Evolutionary conservation across 2,797 vertebrate species (phyloP).

Genomic region (Brachyrhaphis roseni): DNA sequence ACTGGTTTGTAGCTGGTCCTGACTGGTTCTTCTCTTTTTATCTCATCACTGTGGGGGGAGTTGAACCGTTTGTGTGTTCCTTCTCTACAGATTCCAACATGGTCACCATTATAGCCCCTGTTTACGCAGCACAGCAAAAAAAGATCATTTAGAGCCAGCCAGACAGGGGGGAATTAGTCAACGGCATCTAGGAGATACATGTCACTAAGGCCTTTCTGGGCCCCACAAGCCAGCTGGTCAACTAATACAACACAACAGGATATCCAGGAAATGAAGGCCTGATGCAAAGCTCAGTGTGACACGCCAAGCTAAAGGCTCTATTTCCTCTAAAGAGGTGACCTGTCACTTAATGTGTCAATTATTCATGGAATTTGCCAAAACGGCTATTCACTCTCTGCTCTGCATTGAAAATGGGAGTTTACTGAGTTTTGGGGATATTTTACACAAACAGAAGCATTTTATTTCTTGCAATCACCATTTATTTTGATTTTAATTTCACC

Average conservation of each 20-base stretch:
- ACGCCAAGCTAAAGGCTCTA: constrained; percentile 37
- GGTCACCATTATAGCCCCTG: constrained; percentile 52
- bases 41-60: constrained; percentile 54
- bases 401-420: constrained; percentile 11
- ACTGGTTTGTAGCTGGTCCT: constrained; percentile 82
- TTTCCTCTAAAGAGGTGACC: constrained; percentile 40
- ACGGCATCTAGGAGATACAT: constrained; percentile 71
- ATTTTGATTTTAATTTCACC: neutral
- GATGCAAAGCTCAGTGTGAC: constrained; percentile 67
- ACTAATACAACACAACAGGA: constrained; percentile 47
- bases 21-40: constrained; percentile 81
- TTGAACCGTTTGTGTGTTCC: constrained; percentile 60
- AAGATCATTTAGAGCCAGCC: constrained; percentile 69
- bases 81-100: constrained; percentile 52
- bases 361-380: constrained; percentile 49
- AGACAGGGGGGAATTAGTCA: constrained; percentile 57
- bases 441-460: neutral
- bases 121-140: constrained; percentile 69
- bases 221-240: constrained; percentile 64
- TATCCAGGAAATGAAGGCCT: constrained; percentile 54
- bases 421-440: constrained; percentile 1
- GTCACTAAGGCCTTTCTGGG: constrained; percentile 66
- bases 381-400: constrained; percentile 25
- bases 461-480: neutral
- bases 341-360: constrained; percentile 68